Conservation (phyloP, 2,888 invertebrate genomes). For the Cataglyphis albicans region DNA sequence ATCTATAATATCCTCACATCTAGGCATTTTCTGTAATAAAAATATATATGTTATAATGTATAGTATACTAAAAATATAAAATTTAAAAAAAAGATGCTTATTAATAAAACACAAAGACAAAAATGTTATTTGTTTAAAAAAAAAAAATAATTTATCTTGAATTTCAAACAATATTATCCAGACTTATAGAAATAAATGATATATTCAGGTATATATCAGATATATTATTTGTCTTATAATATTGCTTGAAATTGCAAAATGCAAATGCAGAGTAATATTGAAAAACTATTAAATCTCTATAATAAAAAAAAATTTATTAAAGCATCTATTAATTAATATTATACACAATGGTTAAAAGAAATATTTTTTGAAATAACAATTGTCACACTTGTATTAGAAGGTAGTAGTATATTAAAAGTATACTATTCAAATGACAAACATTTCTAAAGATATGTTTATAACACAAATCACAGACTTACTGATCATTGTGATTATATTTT, state of each 20-base stretch:
- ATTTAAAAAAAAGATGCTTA: neutral
- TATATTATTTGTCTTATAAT: neutral
- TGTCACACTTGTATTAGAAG: conserved; percentile 1
- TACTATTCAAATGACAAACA: neutral
- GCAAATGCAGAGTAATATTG: neutral
- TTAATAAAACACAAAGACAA: conserved; percentile 38
- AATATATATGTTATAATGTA: conserved; percentile 49
- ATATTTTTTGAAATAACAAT: neutral
- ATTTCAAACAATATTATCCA: conserved; percentile 7
- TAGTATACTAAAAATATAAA: conserved; percentile 36
- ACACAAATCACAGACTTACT: conserved; percentile 68
- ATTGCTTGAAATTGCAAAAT: neutral
- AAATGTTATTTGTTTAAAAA: conserved; percentile 31
- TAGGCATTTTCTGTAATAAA: conserved; percentile 79
- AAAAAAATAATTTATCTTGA: neutral
- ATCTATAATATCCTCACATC: conserved; percentile 72
- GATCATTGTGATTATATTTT: conserved; percentile 68
- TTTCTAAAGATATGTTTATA: conserved; percentile 14
- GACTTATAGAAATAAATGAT: neutral
- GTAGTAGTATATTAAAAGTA: conserved; percentile 15
- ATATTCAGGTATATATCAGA: neutral
- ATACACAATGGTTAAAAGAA: neutral
- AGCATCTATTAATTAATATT: neutral
- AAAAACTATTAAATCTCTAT: conserved; percentile 1
- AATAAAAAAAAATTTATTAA: neutral